phyloP scores from a whole-genome alignment of 1,140 invertebrate species.

The Pectinophora gossypiella region DNA sequence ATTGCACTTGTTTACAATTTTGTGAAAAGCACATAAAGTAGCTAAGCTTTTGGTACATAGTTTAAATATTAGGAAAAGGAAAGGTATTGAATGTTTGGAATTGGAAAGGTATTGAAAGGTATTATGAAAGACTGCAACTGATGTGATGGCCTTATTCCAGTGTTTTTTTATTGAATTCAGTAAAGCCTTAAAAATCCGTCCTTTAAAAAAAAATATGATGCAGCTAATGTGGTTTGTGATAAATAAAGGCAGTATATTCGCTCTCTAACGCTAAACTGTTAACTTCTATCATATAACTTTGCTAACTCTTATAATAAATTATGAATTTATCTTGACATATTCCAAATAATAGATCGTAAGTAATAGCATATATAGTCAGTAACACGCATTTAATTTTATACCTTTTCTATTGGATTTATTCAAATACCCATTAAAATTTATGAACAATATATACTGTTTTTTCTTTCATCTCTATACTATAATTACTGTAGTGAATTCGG shows the following conservation, averaged over 20 bases:
- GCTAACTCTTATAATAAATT: background rate
- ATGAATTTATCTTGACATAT: background rate
- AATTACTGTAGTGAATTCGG: too few relatives aligned
- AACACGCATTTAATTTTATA: constrained; percentile 15
- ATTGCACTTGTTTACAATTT: background rate
- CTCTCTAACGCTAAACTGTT: constrained; percentile 28
- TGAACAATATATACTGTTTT: too few relatives aligned
- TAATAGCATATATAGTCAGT: constrained; percentile 2
- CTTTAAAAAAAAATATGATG: constrained; percentile 10
- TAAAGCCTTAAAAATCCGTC: constrained; percentile 22
- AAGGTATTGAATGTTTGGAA: too few relatives aligned
- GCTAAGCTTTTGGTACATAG: too few relatives aligned
- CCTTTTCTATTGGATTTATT: constrained; percentile 12
- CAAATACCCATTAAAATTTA: too few relatives aligned
- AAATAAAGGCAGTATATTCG: constrained; percentile 12
- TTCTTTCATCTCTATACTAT: too few relatives aligned
- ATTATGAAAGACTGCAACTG: background rate
- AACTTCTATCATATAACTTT: background rate
- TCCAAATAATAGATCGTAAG: constrained; percentile 4
- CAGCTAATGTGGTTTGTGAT: constrained; percentile 20
- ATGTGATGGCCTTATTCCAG: background rate
- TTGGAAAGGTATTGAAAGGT: too few relatives aligned
- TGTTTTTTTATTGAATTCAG: too few relatives aligned
- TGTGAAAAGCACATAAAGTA: background rate
- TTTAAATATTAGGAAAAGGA: too few relatives aligned